Percentiles rank a stretch among this genome's conserved stretches.
Evolutionary conservation across 2,888 invertebrate species (phyloP).

Genomic region (Ecliptopera silaceata): DNA sequence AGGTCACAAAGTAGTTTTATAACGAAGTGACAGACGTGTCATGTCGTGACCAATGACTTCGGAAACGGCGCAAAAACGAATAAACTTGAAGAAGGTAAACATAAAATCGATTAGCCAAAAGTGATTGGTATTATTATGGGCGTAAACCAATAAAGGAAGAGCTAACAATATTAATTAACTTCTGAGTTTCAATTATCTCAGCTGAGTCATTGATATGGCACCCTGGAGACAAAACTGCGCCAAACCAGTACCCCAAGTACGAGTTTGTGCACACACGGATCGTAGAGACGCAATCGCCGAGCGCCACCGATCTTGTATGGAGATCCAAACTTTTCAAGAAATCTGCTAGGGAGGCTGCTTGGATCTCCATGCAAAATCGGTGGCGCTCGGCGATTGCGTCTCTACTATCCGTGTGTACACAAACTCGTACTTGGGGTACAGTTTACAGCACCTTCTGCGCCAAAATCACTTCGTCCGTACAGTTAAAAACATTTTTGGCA

Average conservation of each 20-base stretch:
- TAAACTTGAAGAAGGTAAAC: slow-evolving; percentile 14
- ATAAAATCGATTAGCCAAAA: slow-evolving; percentile 25
- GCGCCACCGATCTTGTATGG: no score
- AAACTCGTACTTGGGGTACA: no score
- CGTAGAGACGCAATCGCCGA: no score
- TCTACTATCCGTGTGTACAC: no score
- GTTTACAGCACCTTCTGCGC: no score
- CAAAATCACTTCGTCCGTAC: slow-evolving; percentile 32
- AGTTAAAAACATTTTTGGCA: slow-evolving; percentile 37
- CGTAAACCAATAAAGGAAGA: slow-evolving; percentile 20
- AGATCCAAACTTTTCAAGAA: no score
- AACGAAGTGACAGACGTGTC: slow-evolving; percentile 10
- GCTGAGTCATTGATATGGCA: slow-evolving; percentile 11
- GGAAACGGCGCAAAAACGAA: slow-evolving; percentile 27
- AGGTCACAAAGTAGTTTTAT: slow-evolving; percentile 21
- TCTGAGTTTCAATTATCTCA: slow-evolving; percentile 9
- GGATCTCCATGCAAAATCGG: no score
- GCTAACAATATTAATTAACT: slow-evolving; percentile 11
- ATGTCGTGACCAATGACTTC: slow-evolving; percentile 18
- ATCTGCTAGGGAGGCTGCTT: no score
- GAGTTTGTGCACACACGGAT: no score
- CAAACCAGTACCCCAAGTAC: no score
- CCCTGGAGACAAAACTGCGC: slow-evolving; percentile 11
- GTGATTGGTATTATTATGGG: slow-evolving; percentile 17
- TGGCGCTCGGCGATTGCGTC: no score